Conservation (phyloP, 1,140 invertebrate species). For the Papilio helenus region DNA sequence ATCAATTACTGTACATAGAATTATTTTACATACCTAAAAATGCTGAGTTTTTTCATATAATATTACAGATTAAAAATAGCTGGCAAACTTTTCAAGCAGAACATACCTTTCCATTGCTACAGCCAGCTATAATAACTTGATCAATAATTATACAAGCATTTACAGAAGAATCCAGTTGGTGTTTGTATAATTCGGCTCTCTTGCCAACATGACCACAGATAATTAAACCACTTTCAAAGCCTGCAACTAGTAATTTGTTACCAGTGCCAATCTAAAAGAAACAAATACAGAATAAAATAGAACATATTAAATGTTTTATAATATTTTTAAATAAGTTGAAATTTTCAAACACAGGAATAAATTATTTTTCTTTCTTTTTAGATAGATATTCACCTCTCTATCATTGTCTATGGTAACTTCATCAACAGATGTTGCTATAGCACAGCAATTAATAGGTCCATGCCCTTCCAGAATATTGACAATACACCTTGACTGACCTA, state of each 20-base stretch:
- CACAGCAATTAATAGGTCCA: conserved; percentile 76
- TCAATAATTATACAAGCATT: conserved; percentile 79
- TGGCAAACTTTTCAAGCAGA: conserved; percentile 6
- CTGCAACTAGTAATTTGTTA: conserved; percentile 86
- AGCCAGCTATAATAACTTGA: conserved; percentile 77
- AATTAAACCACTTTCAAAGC: conserved; percentile 86
- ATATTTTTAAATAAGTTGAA: conserved; percentile 6
- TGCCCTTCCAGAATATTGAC: conserved; percentile 77
- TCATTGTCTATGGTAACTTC: conserved; percentile 66
- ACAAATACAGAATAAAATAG: conserved; percentile 47
- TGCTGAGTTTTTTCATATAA: too few species aligned
- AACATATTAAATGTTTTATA: background rate
- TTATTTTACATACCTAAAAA: background rate
- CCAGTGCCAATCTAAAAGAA: conserved; percentile 86
- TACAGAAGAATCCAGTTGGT: conserved; percentile 79
- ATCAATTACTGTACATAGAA: background rate
- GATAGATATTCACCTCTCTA: conserved; percentile 66
- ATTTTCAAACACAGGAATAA: background rate
- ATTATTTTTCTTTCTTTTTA: conserved; percentile 33
- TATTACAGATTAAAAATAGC: too few species aligned
- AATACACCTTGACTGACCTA: conserved; percentile 85
- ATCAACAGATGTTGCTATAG: conserved; percentile 58
- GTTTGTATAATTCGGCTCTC: conserved; percentile 77
- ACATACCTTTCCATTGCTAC: conserved; percentile 82
- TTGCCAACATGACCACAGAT: conserved; percentile 84